Evolutionary conservation across 2,888 invertebrate species (phyloP).

Genomic region (Agriotes lineatus): DNA sequence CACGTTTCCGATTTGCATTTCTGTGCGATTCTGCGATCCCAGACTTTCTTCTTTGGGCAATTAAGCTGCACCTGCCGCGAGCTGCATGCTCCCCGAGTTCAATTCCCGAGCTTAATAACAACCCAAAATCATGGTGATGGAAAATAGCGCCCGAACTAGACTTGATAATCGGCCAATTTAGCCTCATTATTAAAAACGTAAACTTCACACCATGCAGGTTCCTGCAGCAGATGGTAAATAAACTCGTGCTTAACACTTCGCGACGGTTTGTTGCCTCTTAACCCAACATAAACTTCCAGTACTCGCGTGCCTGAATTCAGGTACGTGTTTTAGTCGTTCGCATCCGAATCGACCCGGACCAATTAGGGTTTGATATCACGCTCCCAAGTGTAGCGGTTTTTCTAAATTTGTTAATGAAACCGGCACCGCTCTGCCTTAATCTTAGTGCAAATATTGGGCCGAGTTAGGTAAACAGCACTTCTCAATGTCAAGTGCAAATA

Average conservation of each 20-base stretch:
- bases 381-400: not conserved
- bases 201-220: not conserved
- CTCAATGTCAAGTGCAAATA: conserved; percentile 9
- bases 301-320: no score
- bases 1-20: conserved; percentile 46
- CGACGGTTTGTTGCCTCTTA: conserved; percentile 49
- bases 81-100: no score
- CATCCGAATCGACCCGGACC: no score
- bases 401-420: not conserved
- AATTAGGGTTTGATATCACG: not conserved
- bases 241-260: not conserved
- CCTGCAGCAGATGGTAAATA: not conserved
- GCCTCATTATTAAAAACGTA: no score
- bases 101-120: no score
- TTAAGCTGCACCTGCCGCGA: no score
- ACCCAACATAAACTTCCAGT: conserved; percentile 43
- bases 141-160: not conserved
- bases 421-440: not conserved
- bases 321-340: no score
- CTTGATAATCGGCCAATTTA: not conserved
- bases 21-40: not conserved
- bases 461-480: not conserved
- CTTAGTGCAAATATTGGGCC: conserved; percentile 1
- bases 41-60: no score
- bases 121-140: no score